Base-by-base conservation (phyloP, 37 sponge, comb jelly and placozoan species). In the Eunapius fragilis region DNA sequence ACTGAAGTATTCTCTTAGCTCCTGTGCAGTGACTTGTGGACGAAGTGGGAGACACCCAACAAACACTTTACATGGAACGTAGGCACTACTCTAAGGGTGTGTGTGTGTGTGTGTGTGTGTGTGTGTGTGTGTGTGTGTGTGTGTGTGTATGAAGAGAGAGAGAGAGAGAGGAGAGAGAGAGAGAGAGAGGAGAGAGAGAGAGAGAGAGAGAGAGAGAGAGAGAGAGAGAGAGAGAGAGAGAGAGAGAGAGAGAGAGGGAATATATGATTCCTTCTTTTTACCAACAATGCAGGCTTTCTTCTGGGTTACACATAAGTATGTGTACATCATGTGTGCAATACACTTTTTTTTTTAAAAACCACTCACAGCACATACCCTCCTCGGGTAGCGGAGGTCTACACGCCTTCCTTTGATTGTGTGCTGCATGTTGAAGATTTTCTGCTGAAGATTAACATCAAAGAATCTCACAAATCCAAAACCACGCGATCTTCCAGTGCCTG, bases 391-490 rank as follows among this genome's bases (percentile, higher is more conserved):
- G 27, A 96, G 80, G 68, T 96, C 96, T 30, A 90, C 85, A 26
- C 81, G 80, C 24, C 96, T 58, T 2, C 93, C 96, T 36, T 87
- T 85, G 72, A 96, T 86, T 27, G 76, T 74, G 78, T 96, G 93
- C 31, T 85, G 37, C 82, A 87, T 80, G 13, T 50, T 80, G 22
- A 69, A 69, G 0, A 96, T 90, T 26, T 75, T 83, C 25, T 75
- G 37, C 70, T 93, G 91, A 30, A 88, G 82, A 2, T n/a, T 74
- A 3, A 74, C 27, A 49, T 92, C 89, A 32, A 47, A 32, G 79
- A 88, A 92, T 37, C 96, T 86, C 19, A 96, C 82, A 83, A 96
- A 96, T 0, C 96, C 96, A 86, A 96, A 96, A 35, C 96, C 96
- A 27, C 93, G 86, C 23, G 90, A 89, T 71, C 80, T 69, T 0